These are phyloP conservation scores for Lysiphlebus fabarum DNA, from an alignment of 1,140 invertebrate genomes.

Conservation along the genomic window DNA sequence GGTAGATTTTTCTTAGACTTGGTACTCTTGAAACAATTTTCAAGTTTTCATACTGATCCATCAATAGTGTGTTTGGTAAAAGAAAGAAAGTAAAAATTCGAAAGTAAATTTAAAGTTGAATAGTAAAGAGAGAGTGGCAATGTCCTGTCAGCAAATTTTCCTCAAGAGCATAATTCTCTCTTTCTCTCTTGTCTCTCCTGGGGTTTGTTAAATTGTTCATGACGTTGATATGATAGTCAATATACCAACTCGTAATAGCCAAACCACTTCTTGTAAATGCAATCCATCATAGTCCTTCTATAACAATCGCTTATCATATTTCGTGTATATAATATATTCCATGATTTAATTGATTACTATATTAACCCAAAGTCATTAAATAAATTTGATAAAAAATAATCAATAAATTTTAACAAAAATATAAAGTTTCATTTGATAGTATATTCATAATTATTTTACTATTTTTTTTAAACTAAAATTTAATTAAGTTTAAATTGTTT, in stretches of 20 bases:
- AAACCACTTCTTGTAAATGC: constrained; percentile 8
- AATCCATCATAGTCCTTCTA: constrained; percentile 8
- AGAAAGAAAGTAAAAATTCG: neutral
- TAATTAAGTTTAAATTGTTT: no score
- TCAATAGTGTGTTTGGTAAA: constrained; percentile 23
- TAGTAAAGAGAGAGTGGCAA: neutral
- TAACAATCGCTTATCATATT: no score
- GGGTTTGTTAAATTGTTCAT: constrained; percentile 10
- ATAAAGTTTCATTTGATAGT: no score
- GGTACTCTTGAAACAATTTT: constrained; percentile 35
- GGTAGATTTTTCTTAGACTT: constrained; percentile 5
- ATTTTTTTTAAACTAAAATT: no score
- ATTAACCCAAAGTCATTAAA: no score
- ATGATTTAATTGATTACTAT: no score
- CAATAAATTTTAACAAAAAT: no score
- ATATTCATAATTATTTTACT: no score
- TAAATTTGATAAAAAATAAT: constrained; percentile 24
- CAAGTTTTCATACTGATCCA: constrained; percentile 39
- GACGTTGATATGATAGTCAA: constrained; percentile 14
- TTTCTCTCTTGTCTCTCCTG: neutral
- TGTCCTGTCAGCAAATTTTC: constrained; percentile 24
- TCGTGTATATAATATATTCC: no score
- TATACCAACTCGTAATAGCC: constrained; percentile 9
- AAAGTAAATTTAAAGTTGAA: neutral
- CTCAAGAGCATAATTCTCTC: neutral